phyloP scores from a whole-genome alignment of 2,888 invertebrate species.

The Cremastinae sp. region DNA sequence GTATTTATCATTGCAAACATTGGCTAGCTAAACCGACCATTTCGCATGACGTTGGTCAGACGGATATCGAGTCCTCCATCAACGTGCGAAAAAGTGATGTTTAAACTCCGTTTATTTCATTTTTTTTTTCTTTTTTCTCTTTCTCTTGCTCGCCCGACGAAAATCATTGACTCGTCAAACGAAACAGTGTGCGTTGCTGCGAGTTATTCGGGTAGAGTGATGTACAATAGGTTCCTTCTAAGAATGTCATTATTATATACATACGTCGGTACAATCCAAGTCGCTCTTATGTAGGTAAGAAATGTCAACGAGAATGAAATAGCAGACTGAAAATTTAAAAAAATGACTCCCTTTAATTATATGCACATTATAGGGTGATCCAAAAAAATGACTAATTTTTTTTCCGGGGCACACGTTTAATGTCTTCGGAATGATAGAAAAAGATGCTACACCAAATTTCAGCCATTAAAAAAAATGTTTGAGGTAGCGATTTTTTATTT shows the following conservation, averaged over 20 bases:
- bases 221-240: constrained; percentile 70
- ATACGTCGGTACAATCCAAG: constrained; percentile 58
- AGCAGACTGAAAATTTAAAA: constrained; percentile 62
- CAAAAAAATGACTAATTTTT: too few species aligned
- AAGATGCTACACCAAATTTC: too few species aligned
- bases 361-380: too few species aligned
- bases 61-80: constrained; percentile 33
- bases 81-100: constrained; percentile 38
- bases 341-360: constrained; percentile 7
- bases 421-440: too few species aligned
- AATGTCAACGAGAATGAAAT: constrained; percentile 66
- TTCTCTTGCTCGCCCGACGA: constrained; percentile 21
- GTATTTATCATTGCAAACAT: constrained; percentile 73
- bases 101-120: too few species aligned
- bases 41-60: constrained; percentile 58
- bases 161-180: constrained; percentile 62
- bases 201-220: constrained; percentile 64
- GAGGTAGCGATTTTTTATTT: too few species aligned
- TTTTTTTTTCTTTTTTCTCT: too few species aligned
- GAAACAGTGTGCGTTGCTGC: constrained; percentile 70
- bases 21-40: constrained; percentile 71
- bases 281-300: constrained; percentile 55
- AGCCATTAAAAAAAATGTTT: constrained; percentile 21
- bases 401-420: too few species aligned
- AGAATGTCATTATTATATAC: constrained; percentile 69